Evolutionary conservation across 35 echinoderm and acorn worm genomes (phyloP).

Genomic region (Nesometra sesokonis): DNA sequence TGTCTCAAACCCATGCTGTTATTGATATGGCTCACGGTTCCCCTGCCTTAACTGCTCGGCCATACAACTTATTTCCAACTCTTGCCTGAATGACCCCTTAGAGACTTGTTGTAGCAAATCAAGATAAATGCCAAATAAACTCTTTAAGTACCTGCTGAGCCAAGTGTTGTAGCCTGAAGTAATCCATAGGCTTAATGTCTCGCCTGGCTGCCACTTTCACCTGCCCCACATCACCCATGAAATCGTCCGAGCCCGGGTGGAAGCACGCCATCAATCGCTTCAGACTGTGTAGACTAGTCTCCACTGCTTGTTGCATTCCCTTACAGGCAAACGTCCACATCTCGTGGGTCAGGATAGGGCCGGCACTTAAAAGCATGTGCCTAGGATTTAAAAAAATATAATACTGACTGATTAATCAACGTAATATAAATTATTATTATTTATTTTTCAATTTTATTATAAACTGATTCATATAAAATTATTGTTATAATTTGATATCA

Average conservation of each 20-base stretch:
- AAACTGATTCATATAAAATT: too few relatives aligned
- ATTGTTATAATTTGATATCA: too few relatives aligned
- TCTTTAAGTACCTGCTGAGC: constrained; percentile 88
- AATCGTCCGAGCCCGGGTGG: constrained; percentile 90
- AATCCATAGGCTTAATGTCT: constrained; percentile 73
- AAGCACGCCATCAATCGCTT: constrained; percentile 83
- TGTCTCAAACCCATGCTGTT: too few relatives aligned
- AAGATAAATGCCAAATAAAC: too few relatives aligned
- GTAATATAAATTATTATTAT: too few relatives aligned
- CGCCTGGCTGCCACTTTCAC: constrained; percentile 89
- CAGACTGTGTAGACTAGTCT: constrained; percentile 70
- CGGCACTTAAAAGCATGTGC: constrained; percentile 83
- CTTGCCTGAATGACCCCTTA: too few relatives aligned
- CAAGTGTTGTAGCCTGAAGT: constrained; percentile 70
- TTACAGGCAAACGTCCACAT: constrained; percentile 93
- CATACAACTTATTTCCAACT: too few relatives aligned
- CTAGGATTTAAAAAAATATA: constrained; percentile 20
- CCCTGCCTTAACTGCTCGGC: too few relatives aligned
- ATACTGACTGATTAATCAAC: neutral
- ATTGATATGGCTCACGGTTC: too few relatives aligned
- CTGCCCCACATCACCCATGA: constrained; percentile 83
- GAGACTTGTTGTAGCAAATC: too few relatives aligned
- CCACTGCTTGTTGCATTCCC: constrained; percentile 91
- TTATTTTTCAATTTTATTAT: too few relatives aligned
- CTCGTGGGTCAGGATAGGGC: constrained; percentile 84